Conservation (phyloP, 2,113 vertebrate species). For the Charadrius vociferus region DNA sequence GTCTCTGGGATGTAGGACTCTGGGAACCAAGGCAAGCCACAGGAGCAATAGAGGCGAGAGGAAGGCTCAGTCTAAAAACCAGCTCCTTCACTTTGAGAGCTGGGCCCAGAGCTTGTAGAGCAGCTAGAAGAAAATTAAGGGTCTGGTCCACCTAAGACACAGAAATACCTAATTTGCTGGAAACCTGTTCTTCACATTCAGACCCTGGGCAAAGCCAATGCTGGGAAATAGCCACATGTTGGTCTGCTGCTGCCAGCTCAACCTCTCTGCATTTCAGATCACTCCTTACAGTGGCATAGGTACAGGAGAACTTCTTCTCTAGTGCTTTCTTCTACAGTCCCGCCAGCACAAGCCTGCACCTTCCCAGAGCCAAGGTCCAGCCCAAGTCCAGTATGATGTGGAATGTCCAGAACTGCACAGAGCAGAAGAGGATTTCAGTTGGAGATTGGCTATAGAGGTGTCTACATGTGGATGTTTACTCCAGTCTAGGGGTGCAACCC, state of each 20-base stretch:
- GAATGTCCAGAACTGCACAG: neutral
- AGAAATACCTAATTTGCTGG: neutral
- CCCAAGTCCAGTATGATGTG: rapidly evolving
- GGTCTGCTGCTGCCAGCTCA: neutral
- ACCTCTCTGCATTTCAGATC: neutral
- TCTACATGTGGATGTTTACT: neutral
- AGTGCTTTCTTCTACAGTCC: neutral
- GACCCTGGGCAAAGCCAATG: neutral
- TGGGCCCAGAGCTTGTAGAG: neutral
- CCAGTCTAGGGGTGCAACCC: neutral
- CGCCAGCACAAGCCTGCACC: neutral
- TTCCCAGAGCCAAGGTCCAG: neutral
- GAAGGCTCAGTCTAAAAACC: neutral
- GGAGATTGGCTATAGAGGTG: neutral
- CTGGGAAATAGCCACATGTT: neutral
- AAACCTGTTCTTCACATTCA: neutral
- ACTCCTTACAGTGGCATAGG: neutral
- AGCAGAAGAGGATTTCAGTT: neutral
- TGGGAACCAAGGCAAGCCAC: neutral
- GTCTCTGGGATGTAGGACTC: neutral
- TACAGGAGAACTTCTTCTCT: neutral
- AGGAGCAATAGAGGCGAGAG: neutral
- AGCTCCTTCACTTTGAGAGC: neutral
- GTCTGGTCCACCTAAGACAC: neutral
- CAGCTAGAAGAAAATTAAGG: neutral